Base-by-base conservation (phyloP, 2,113 vertebrate species). In the Antechinus stuartii region DNA sequence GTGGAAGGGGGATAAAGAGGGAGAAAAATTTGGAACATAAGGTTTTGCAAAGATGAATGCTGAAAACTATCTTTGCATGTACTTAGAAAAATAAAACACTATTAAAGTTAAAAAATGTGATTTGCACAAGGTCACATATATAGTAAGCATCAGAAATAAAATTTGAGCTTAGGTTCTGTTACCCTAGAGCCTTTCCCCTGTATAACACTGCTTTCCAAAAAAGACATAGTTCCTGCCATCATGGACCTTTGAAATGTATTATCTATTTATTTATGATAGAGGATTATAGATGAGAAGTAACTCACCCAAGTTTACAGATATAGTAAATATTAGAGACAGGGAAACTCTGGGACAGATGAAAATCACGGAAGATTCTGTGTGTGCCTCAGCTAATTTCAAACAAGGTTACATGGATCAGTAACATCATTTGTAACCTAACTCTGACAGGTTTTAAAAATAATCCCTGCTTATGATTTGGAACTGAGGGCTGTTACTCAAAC, bases 381-480 rank as follows among this genome's bases (percentile, higher is more conserved):
- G 4, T 84, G 35, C 22, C 68, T 84, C n/a, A 84, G n/a, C 23
- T 84, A 84, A 84, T 84, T 84, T 84, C n/a, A 42, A 84, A 84
- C 35, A 84, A 84, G 68, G 68, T 84, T 84, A 84, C 23, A 84
- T 42, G 68, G n/a, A 42, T 84, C 68, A 84, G 68, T 84, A n/a
- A 84, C 68, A 84, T 84, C 68, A 84, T 84, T 84, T 84, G n/a
- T 42, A 84, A 84, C 68, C 68, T 84, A 42, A 84, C n/a, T 76
- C 35, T 84, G 68, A 84, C 68, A 84, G 68, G n/a, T 42, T 84
- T 97, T 90, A 91, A 96, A 95, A 96, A 52, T 42, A 91, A 91
- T 35, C 26, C 27, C 11, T 91, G 53, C 11, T 52, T 12, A 30
- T 95, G 35, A 47, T 53, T 49, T 54, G 10, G 26, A 90, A 56